Base-by-base conservation (phyloP, 2,797 vertebrate genomes). In the Geotria australis region DNA sequence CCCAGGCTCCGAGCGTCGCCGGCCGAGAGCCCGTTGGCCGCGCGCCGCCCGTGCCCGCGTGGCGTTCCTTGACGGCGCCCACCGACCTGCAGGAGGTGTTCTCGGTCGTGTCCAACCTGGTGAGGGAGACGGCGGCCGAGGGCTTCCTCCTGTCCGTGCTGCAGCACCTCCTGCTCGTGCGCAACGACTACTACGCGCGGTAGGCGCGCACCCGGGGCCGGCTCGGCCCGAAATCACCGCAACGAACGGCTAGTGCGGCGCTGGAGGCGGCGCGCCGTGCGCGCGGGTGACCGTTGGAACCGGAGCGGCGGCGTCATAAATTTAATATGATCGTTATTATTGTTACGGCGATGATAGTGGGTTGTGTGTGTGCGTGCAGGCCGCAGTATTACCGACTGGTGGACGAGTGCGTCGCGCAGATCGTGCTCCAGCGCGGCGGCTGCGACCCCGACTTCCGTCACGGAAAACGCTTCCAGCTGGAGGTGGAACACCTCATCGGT, bases 331-430 rank as follows among this genome's bases (percentile, higher is more conserved):
- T n/a, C n/a, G n/a, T n/a, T n/a, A n/a, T n/a, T n/a, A n/a, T n/a
- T n/a, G n/a, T n/a, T n/a, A n/a, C n/a, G n/a, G n/a, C n/a, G n/a
- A n/a, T n/a, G n/a, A n/a, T n/a, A n/a, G n/a, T n/a, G n/a, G n/a
- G n/a, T n/a, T n/a, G n/a, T 59, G 10, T 53, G 48, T 46, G 5
- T 59, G 8, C 48, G 67, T 62, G 46, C 63, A 98, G 91, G 71
- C 82, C 86, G 57, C 91, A 96, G 63, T 98, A 98, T 71, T 98
- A 86, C 76, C 95, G 86, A 75, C 78, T 98, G 66, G 80, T 98
- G 60, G 91, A 98, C 60, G 91, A 98, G 62, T 91, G 83, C n/a
- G 70, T 91, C 63, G 80, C 85, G 7, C 91, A 98, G 70, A 76
- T 98, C 62, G 81, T 96, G 7, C 68, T 98, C 51, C 85, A 96